Conservation (phyloP, 1,140 invertebrate genomes). For the Heliconius congener region DNA sequence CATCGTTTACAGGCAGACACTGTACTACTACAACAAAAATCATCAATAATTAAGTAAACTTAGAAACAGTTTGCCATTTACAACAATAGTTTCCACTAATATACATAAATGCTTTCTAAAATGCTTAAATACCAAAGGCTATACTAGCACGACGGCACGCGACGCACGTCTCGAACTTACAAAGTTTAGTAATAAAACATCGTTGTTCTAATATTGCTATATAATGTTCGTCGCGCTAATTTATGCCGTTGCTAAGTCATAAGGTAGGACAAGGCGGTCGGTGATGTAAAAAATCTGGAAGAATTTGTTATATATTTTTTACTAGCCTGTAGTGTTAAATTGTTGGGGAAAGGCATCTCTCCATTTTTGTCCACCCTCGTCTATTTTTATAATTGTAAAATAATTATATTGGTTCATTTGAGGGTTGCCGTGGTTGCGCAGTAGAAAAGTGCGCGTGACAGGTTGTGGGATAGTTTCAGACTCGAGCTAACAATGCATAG, state of each 20-base stretch:
- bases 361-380: no score
- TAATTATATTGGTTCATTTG: no score
- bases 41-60: background rate
- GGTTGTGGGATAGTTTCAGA: no score
- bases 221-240: conserved; percentile 67
- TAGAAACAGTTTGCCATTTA: background rate
- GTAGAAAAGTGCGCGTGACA: no score
- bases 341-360: no score
- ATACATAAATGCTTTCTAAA: conserved; percentile 1
- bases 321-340: no score
- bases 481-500: no score
- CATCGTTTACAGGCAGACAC: no score
- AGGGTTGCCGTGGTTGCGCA: no score
- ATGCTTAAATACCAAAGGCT: conserved; percentile 9
- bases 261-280: conserved; percentile 56
- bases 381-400: no score
- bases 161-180: conserved; percentile 51
- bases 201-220: conserved; percentile 72
- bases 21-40: no score
- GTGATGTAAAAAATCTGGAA: conserved; percentile 49
- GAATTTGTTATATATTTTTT: background rate
- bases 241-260: conserved; percentile 71
- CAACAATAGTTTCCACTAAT: background rate
- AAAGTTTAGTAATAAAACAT: conserved; percentile 70
- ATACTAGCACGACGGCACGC: conserved; percentile 26